phyloP scores from a whole-genome alignment of 2,797 vertebrate genomes.

The Botia almorhae region DNA sequence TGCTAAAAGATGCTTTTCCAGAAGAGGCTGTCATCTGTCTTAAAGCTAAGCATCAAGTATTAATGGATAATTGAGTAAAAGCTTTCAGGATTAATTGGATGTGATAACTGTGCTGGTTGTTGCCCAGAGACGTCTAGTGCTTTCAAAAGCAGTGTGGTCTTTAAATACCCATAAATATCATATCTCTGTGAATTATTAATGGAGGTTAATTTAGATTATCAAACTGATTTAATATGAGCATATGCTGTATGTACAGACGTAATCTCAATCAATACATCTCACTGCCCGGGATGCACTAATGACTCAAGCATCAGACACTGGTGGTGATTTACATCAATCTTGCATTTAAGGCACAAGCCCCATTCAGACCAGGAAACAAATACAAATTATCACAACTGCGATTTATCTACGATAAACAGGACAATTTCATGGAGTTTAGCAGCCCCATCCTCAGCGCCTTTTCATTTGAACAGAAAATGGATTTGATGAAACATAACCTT shows the following conservation, averaged over 20 bases:
- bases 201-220: conserved; percentile 40
- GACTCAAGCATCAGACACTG: neutral
- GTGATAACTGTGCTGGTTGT: conserved; percentile 30
- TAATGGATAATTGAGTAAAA: conserved; percentile 50
- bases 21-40: conserved; percentile 44
- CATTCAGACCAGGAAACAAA: conserved; percentile 55
- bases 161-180: conserved; percentile 42
- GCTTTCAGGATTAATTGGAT: conserved; percentile 52
- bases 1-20: conserved; percentile 5
- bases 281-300: conserved; percentile 19
- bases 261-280: conserved; percentile 35
- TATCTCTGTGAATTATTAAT: conserved; percentile 45
- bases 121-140: conserved; percentile 25
- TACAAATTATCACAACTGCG: conserved; percentile 55
- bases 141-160: conserved; percentile 17
- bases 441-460: conserved; percentile 56
- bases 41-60: conserved; percentile 51
- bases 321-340: conserved; percentile 35
- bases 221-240: conserved; percentile 23
- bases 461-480: conserved; percentile 62
- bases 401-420: conserved; percentile 61
- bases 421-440: conserved; percentile 62
- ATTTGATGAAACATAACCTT: conserved; percentile 59
- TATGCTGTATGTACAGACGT: neutral
- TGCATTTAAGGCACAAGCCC: conserved; percentile 40